Base-by-base conservation (phyloP, 2,888 invertebrate species). In the Asteroscopus sphinx region DNA sequence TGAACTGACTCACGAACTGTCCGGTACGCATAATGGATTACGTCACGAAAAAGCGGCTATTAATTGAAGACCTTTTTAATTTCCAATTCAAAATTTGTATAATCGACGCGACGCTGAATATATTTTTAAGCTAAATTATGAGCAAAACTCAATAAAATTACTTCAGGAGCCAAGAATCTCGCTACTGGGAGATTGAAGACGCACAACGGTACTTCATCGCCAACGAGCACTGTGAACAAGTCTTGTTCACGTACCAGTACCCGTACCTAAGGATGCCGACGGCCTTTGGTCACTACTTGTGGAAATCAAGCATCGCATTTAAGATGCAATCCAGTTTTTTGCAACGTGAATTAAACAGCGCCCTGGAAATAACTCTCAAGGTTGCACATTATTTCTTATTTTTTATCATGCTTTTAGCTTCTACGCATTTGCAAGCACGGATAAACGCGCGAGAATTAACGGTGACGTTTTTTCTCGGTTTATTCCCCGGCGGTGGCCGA, bases 171-270 rank as follows among this genome's bases (percentile, higher is more conserved):
- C 85, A 83, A 2, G 83, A 91, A 37, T 73, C 87, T 0, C 79
- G 84, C 0, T 90, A 86, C 73, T 92, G 91, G 92, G 82, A 85
- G 2, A 91, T 93, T 16, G 84, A 88, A 47, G 90, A 92, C 44
- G 91, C 88, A 4, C 92, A 92, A 54, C 85, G 93, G 0, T 93
- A 92, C 58, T 87, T 86, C 51, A 41, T 79, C 7, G 87, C 87
- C 1, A 82, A 87, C 0, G 37, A 86, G 30, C 93, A 93, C 58
- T 93, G 93, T 61, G 90, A 91, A 47, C 60, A 86, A 62, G 83
- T 88, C 2, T 68, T 92, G 7, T 92, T 91, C 63, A 84, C 90
- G 0, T 88, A 82, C 58, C 92, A 93, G 63, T 92, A 93, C 48
- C 93, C 93, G 0, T 89, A 88, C 69, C 66, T 90, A 32, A 78